Evolutionary conservation across 2,797 vertebrate genomes (phyloP), one percentile per base, ranked within the genome.

Genomic region (Eutrigla gurnardus): DNA sequence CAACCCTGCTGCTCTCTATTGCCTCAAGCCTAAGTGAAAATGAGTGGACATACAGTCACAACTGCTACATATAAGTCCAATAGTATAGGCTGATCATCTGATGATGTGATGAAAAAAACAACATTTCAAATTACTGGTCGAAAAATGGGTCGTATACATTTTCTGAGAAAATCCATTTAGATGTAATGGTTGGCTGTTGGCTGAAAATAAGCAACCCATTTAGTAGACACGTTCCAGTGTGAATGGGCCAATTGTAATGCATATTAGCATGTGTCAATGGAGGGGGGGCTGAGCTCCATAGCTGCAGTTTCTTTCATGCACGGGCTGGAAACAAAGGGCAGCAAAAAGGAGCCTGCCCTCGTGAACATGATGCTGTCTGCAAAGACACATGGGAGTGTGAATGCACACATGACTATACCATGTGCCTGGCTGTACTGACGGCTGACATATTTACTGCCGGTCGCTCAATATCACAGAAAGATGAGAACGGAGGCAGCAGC

Each of bases 191-290:
- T 45, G 66, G 69, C 73, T 65, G 58, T 42, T 10, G 70, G 70
- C 61, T 65, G 80, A 14, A 79, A 73, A 85, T 57, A 82, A 69
- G 70, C 80, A 63, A 7, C 46, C 75, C 83, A 77, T 89, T 89
- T 73, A 86, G 75, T 6, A 35, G 62, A 60, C 83, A 55, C 59
- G 85, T 59, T 75, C 63, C 81, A 66, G 81, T 5, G 75, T 90
- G 88, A 91, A 91, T 84, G 86, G 83, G n/a, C 83, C 82, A 39
- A 88, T 91, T 92, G 91, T 91, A 40, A 88, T 84, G 86, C 88
- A 87, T 76, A 85, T 87, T 69, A 88, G 84, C 82, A 75, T 85
- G 83, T 88, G 82, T 90, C 70, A 77, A 52, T 71, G 80, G 80
- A 37, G 72, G 46, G 71, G 53, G 50, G 50, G 73, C 54, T 49